These are phyloP conservation scores for Aleiodes leptofemur DNA, from an alignment of 2,888 invertebrate genomes.

Conservation along the genomic window DNA sequence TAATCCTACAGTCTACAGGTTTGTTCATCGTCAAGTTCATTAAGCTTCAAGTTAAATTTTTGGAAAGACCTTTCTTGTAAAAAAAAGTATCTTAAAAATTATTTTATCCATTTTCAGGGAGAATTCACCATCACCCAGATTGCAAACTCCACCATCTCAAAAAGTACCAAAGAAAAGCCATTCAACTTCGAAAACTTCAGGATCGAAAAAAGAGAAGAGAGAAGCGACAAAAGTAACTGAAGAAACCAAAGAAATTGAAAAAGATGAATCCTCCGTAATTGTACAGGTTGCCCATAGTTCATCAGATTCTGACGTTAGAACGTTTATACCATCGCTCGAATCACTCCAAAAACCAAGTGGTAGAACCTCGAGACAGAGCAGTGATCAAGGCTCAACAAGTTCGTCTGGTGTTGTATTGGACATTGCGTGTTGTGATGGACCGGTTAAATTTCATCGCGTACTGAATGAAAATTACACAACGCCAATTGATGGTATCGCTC, in stretches of 20 bases:
- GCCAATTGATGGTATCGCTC: slow-evolving; percentile 53
- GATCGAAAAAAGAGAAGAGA: slow-evolving; percentile 34
- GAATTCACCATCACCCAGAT: slow-evolving; percentile 52
- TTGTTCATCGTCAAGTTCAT: neutral
- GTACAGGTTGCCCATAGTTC: slow-evolving; percentile 51
- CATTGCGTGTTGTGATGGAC: slow-evolving; percentile 94
- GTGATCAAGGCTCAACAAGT: slow-evolving; percentile 70
- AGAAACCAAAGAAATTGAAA: slow-evolving; percentile 3
- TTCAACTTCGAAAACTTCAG: slow-evolving; percentile 34
- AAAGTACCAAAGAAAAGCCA: slow-evolving; percentile 35
- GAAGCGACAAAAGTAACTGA: slow-evolving; percentile 20
- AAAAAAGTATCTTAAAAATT: neutral
- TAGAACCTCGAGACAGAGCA: slow-evolving; percentile 47
- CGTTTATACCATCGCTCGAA: slow-evolving; percentile 46
- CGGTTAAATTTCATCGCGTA: slow-evolving; percentile 90
- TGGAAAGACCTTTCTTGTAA: too few species aligned
- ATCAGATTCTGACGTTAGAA: slow-evolving; percentile 56
- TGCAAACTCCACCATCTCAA: slow-evolving; percentile 47
- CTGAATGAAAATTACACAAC: slow-evolving; percentile 85
- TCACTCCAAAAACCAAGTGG: slow-evolving; percentile 43
- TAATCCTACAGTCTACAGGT: slow-evolving; percentile 46
- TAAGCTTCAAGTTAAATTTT: too few species aligned
- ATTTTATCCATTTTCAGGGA: slow-evolving; percentile 39
- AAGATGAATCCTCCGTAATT: slow-evolving; percentile 4
- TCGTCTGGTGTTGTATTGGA: slow-evolving; percentile 81